Base-by-base conservation (phyloP, 2,797 vertebrate species). In the Rhincodon typus region DNA sequence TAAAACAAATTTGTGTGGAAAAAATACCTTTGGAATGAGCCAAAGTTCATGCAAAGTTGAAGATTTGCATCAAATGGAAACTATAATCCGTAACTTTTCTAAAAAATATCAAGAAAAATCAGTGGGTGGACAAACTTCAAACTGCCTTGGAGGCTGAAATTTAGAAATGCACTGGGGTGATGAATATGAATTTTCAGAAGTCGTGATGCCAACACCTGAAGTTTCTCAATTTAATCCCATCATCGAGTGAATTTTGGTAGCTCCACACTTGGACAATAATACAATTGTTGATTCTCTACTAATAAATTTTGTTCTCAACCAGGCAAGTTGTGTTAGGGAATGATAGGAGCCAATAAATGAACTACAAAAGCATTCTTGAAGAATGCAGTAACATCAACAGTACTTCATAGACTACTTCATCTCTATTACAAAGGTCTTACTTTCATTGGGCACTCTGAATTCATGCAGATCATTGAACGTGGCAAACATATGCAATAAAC, bases 351-450 rank as follows among this genome's bases (percentile, higher is more conserved):
- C 87, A 90, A 90, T 30, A 90, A 62, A 53, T 19, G 30, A n/a
- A 90, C 53, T 66, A 30, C 15, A 62, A 90, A 27, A 19, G 13
- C 53, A 90, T 90, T 90, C 62, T 34, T 30, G 15, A 90, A 90
- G 82, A 62, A n/a, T 6, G 57, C 57, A 62, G 87, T n/a, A 69
- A 93, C 38, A 10, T 69, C n/a, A 42, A n/a, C 66, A 93, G 66
- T 93, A 93, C 23, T 93, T 69, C 90, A 67, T 69, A 69, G n/a
- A 93, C n/a, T 93, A 93, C n/a, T 93, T 25, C 23, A n/a, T 69
- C n/a, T 93, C 66, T 93, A 67, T 38, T 42, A 42, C 21, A 93
- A 91, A 67, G n/a, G 7, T 21, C 17, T 67, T 67, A n/a, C 88
- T 91, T 69, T 93, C n/a, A 93, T 21, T 42, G 90, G 90, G n/a